These are phyloP conservation scores for Anagrus nilaparvatae DNA, from an alignment of 1,140 invertebrate species.

Conservation along the genomic window DNA sequence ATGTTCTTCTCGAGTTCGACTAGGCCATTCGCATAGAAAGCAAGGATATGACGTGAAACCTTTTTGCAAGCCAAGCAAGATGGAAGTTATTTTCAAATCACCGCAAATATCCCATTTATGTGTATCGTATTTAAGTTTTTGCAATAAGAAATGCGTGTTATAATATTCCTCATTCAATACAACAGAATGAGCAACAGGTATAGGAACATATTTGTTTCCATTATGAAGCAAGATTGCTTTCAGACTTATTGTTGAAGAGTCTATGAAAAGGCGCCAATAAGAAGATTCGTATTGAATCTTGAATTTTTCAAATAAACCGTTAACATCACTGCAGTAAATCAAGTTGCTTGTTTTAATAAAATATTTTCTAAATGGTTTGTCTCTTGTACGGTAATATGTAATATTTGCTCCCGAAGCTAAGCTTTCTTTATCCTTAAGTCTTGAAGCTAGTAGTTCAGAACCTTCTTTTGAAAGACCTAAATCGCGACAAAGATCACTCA, in stretches of 20 bases:
- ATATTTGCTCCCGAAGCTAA: background rate
- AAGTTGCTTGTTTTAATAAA: constrained; percentile 1
- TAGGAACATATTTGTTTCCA: constrained; percentile 18
- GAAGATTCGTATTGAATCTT: background rate
- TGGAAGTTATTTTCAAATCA: background rate
- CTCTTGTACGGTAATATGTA: background rate
- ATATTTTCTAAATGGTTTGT: constrained; percentile 3
- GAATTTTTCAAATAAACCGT: constrained; percentile 7
- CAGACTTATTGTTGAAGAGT: constrained; percentile 13
- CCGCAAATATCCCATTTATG: background rate
- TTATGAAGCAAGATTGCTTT: constrained; percentile 24
- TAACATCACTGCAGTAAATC: constrained; percentile 3
- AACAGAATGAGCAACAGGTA: constrained; percentile 20
- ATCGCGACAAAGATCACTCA: constrained; percentile 5
- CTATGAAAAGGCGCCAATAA: constrained; percentile 24
- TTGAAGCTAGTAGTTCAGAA: constrained; percentile 17
- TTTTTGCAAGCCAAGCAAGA: background rate
- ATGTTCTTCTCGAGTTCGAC: background rate
- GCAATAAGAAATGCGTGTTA: too few species aligned
- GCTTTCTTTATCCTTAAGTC: constrained; percentile 17
- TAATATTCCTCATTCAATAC: constrained; percentile 18
- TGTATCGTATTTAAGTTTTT: background rate
- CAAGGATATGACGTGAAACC: background rate
- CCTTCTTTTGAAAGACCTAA: constrained; percentile 7
- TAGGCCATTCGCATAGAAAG: background rate